These are phyloP conservation scores for Nyctibius grandis DNA, from an alignment of 2,797 vertebrate species.

Conservation along the genomic window DNA sequence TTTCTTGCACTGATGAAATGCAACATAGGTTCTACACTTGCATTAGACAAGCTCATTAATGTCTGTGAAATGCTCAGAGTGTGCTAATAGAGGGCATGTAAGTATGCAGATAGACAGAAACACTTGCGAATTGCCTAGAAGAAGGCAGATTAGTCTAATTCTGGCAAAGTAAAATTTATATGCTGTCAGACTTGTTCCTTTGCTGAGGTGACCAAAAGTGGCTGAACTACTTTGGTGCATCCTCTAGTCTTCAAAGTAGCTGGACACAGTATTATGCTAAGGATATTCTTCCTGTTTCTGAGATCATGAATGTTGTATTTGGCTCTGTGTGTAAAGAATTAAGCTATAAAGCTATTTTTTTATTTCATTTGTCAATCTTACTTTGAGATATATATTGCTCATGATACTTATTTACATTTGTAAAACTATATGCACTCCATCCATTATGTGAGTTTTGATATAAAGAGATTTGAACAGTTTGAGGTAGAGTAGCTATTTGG, in stretches of 20 bases:
- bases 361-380: background rate
- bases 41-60: conserved; percentile 20
- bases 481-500: background rate
- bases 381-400: background rate
- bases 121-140: background rate
- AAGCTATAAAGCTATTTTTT: background rate
- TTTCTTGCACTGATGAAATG: background rate
- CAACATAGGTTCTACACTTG: background rate
- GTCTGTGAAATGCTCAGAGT: background rate
- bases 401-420: background rate
- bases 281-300: background rate
- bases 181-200: background rate
- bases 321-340: background rate
- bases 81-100: background rate
- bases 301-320: background rate
- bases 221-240: background rate
- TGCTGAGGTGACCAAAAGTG: background rate
- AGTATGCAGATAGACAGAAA: background rate
- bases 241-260: background rate
- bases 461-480: conserved; percentile 43
- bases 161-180: background rate
- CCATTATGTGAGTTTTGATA: background rate
- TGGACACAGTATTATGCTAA: background rate
- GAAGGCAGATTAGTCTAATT: background rate
- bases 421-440: background rate